Conservation (phyloP, 1,140 invertebrate species). For the Mactra quadrangularis region DNA sequence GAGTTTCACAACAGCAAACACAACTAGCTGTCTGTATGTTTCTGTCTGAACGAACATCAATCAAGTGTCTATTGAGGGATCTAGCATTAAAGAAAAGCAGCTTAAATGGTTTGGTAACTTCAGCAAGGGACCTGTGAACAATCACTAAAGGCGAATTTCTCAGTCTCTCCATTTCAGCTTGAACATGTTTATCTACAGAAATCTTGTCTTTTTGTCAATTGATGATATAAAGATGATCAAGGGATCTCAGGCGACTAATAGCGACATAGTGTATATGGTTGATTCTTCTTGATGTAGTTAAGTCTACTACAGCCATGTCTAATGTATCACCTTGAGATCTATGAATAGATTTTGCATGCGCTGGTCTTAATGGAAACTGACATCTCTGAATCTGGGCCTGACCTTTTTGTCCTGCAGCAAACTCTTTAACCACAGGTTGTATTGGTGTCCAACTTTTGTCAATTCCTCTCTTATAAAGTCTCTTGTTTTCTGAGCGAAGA, state of each 20-base stretch:
- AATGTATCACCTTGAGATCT: constrained; percentile 51
- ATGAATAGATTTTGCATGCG: constrained; percentile 40
- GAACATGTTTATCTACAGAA: constrained; percentile 26
- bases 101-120: constrained; percentile 3
- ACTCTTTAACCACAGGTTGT: constrained; percentile 15
- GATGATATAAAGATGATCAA: constrained; percentile 23
- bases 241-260: constrained; percentile 12
- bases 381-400: constrained; percentile 41
- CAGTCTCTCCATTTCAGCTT: constrained; percentile 37
- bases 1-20: constrained; percentile 47
- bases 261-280: constrained; percentile 56
- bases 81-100: constrained; percentile 44
- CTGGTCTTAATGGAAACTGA: constrained; percentile 38
- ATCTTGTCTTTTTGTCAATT: constrained; percentile 45
- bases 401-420: constrained; percentile 28
- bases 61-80: constrained; percentile 36
- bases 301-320: constrained; percentile 25
- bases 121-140: neutral
- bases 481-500: constrained; percentile 1
- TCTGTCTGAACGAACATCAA: constrained; percentile 32
- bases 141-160: neutral
- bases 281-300: constrained; percentile 14
- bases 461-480: constrained; percentile 14
- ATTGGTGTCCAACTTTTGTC: constrained; percentile 41
- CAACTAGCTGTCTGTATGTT: constrained; percentile 19